Percentiles rank a stretch among this genome's conserved stretches.
Evolutionary conservation across 2,888 invertebrate genomes (phyloP).

Genomic region (Philonicus albiceps): DNA sequence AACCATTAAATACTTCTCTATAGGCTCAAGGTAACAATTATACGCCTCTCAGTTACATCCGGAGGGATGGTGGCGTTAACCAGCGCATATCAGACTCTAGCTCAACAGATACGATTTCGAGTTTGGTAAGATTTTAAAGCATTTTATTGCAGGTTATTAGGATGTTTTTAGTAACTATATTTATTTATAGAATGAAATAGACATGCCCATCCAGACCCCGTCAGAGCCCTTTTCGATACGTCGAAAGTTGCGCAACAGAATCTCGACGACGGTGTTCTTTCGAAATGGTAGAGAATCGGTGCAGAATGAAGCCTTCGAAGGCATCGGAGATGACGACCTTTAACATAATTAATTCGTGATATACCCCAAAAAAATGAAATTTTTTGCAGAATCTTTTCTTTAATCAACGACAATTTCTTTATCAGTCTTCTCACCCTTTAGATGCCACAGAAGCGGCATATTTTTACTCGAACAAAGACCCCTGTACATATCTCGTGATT

Average conservation of each 20-base stretch:
- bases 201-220: slow-evolving; percentile 59
- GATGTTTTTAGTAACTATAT: background rate
- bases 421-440: background rate
- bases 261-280: slow-evolving; percentile 74
- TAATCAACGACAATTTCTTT: background rate
- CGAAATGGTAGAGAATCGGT: slow-evolving; percentile 76
- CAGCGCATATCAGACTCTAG: slow-evolving; percentile 52
- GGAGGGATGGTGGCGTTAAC: slow-evolving; percentile 50
- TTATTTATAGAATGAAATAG: slow-evolving; percentile 68
- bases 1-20: background rate
- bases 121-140: slow-evolving; percentile 49
- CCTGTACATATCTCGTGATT: background rate
- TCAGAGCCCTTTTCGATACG: slow-evolving; percentile 77
- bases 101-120: slow-evolving; percentile 52
- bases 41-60: slow-evolving; percentile 52
- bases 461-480: background rate
- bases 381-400: background rate
- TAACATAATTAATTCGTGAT: slow-evolving; percentile 60
- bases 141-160: background rate
- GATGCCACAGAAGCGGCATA: background rate
- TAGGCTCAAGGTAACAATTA: slow-evolving; percentile 49
- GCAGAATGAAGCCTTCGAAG: slow-evolving; percentile 93
- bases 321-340: slow-evolving; percentile 93
- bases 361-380: background rate
- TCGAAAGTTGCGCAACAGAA: slow-evolving; percentile 73